Conservation (phyloP, 2,888 invertebrate genomes). For the Lottia scabra region DNA sequence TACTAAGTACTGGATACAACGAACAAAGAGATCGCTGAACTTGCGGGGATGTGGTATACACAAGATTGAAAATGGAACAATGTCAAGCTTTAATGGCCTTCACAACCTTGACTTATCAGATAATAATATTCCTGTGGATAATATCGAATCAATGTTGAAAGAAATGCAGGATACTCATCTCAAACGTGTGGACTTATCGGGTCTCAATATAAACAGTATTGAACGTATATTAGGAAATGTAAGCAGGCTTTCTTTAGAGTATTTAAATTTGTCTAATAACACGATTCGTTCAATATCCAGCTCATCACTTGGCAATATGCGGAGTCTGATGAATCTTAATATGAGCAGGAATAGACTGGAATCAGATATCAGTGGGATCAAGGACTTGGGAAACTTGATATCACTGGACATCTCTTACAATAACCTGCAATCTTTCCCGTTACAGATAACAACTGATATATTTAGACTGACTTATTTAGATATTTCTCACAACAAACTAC, state of each 20-base stretch:
- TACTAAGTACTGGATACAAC: constrained; percentile 38
- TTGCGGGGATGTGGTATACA: constrained; percentile 46
- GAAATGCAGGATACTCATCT: constrained; percentile 33
- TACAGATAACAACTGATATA: constrained; percentile 22
- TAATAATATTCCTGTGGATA: constrained; percentile 33
- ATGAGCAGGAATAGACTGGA: constrained; percentile 39
- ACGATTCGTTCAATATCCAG: constrained; percentile 22
- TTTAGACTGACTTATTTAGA: constrained; percentile 27
- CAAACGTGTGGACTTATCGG: constrained; percentile 28
- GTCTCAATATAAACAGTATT: constrained; percentile 27
- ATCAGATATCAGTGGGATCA: constrained; percentile 6
- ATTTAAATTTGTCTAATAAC: constrained; percentile 42
- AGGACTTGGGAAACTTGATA: constrained; percentile 17
- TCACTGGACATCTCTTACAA: constrained; percentile 20
- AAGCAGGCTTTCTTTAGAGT: constrained; percentile 26
- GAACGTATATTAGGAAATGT: constrained; percentile 27
- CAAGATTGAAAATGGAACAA: constrained; percentile 33
- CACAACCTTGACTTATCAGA: constrained; percentile 41
- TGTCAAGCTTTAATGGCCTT: constrained; percentile 37
- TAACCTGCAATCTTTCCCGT: constrained; percentile 17
- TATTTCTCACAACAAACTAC: constrained; percentile 34
- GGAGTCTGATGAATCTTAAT: constrained; percentile 35
- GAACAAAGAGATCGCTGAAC: constrained; percentile 35
- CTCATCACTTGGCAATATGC: constrained; percentile 35
- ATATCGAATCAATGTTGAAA: constrained; percentile 30